Evolutionary conservation across 2,888 invertebrate genomes (phyloP).

Genomic region (Fragum fragum): DNA sequence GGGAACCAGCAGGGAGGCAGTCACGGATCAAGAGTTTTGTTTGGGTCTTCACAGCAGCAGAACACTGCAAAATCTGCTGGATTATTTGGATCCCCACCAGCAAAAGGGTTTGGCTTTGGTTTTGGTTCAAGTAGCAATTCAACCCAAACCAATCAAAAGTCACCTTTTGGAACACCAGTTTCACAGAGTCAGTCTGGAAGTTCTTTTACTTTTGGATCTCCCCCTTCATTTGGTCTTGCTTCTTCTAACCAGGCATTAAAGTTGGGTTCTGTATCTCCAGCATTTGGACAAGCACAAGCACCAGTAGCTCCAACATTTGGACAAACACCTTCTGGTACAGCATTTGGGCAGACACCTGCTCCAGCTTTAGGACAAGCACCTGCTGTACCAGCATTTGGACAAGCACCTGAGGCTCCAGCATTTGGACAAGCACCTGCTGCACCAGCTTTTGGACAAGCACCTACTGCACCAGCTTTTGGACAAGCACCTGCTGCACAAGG

Average conservation of each 20-base stretch:
- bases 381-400: background rate
- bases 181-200: background rate
- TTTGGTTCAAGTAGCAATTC: background rate
- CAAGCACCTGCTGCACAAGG: background rate
- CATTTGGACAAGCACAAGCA: background rate
- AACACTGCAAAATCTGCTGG: background rate
- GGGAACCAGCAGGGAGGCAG: background rate
- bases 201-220: background rate
- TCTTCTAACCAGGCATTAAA: background rate
- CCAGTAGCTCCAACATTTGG: background rate
- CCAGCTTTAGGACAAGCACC: background rate
- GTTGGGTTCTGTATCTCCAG: background rate
- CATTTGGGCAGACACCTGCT: background rate
- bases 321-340: background rate
- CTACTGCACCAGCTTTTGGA: background rate
- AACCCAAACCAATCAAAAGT: background rate
- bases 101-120: background rate
- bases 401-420: background rate
- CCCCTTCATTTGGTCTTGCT: background rate
- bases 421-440: background rate
- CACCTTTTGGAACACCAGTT: background rate
- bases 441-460: background rate
- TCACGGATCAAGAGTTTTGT: background rate
- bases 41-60: slow-evolving; percentile 2
- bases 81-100: background rate